phyloP scores from a whole-genome alignment of 1,140 invertebrate species.

The Danaus plexippus region DNA sequence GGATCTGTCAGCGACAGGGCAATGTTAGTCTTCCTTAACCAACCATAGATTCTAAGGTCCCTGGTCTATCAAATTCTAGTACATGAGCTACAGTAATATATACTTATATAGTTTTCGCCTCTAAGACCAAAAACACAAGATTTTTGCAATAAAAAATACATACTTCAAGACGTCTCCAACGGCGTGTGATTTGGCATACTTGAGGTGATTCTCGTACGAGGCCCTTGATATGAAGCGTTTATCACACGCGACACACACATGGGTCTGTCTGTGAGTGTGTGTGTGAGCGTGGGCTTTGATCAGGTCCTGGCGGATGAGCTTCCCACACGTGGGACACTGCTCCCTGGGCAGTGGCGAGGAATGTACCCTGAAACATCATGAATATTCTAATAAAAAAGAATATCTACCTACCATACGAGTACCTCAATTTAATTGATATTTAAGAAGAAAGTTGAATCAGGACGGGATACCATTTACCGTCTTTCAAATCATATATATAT shows the following conservation, averaged over 20 bases:
- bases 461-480: too few relatives aligned
- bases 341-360: constrained; percentile 22
- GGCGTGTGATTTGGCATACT: constrained; percentile 35
- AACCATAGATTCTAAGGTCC: too few relatives aligned
- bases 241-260: constrained; percentile 30
- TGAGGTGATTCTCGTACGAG: constrained; percentile 40
- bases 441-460: not conserved
- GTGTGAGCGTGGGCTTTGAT: constrained; percentile 25
- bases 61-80: too few relatives aligned
- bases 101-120: too few relatives aligned
- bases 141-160: constrained; percentile 13
- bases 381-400: not conserved
- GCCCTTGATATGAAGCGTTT: constrained; percentile 34
- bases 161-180: constrained; percentile 31
- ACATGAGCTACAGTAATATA: too few relatives aligned
- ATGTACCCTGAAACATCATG: constrained; percentile 20
- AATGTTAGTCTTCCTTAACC: too few relatives aligned
- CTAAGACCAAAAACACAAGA: too few relatives aligned
- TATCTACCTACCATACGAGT: not conserved
- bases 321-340: constrained; percentile 33
- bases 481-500: not conserved
- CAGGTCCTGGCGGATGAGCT: constrained; percentile 31
- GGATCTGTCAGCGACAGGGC: too few relatives aligned
- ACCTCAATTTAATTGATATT: not conserved
- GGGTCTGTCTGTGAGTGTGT: constrained; percentile 20